phyloP scores from a whole-genome alignment of 2,797 vertebrate genomes.

The Cyclura pinguis region DNA sequence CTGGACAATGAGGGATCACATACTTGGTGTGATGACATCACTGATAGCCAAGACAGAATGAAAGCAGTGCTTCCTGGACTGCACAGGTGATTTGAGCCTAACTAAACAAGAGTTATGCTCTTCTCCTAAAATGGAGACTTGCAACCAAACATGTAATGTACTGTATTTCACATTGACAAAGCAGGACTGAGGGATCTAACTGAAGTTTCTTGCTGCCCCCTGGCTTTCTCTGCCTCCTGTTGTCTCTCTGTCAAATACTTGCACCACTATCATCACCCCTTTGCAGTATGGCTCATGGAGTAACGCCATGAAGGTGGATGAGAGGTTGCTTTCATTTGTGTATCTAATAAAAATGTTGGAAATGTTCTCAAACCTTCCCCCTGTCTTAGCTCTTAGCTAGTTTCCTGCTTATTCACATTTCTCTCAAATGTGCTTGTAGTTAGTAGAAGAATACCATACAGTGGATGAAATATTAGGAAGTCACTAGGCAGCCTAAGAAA shows the following conservation, averaged over 20 bases:
- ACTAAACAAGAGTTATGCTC: background rate
- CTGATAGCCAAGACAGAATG: background rate
- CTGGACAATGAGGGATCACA: background rate
- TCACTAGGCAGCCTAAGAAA: background rate
- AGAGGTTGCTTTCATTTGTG: background rate
- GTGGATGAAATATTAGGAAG: background rate
- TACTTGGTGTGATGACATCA: background rate
- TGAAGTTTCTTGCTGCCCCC: background rate
- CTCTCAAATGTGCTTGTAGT: constrained; percentile 62
- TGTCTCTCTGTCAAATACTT: too few species aligned
- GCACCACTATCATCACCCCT: background rate
- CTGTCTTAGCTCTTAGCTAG: background rate
- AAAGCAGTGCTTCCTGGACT: background rate
- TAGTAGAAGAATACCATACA: background rate
- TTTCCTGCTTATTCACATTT: constrained; percentile 72
- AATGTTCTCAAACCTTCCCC: background rate
- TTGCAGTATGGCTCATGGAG: background rate
- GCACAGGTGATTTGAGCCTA: too few species aligned
- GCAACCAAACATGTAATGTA: background rate
- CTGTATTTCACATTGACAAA: background rate
- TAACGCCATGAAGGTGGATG: background rate
- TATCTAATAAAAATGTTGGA: background rate
- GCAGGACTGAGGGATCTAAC: background rate
- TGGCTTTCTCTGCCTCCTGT: background rate
- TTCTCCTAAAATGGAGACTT: background rate